Conservation (phyloP, 2,113 vertebrate species). For the Callithrix jacchus region DNA sequence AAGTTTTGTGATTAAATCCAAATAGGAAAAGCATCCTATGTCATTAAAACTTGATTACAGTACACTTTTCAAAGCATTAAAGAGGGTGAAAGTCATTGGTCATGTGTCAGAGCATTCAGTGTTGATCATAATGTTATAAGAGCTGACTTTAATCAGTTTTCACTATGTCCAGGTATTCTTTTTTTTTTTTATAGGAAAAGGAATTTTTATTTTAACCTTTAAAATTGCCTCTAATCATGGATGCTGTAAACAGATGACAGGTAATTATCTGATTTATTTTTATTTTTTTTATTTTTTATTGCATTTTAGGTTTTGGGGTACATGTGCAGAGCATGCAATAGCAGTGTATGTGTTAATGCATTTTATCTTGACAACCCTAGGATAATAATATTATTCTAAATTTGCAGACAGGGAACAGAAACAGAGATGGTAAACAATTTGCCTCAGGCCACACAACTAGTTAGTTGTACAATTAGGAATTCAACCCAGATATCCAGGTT, state of each 20-base stretch:
- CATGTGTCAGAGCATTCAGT: not conserved
- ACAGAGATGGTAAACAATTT: no score
- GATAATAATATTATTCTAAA: not conserved
- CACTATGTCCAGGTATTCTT: not conserved
- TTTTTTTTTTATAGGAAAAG: not conserved
- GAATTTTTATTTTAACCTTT: constrained; percentile 14
- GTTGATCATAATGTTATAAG: not conserved
- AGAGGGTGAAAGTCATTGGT: not conserved
- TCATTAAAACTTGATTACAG: not conserved
- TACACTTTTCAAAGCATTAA: not conserved
- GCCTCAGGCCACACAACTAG: no score
- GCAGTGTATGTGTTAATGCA: not conserved
- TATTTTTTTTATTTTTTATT: no score
- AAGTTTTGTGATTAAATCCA: not conserved
- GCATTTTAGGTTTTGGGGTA: no score
- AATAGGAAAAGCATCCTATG: not conserved
- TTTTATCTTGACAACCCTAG: not conserved
- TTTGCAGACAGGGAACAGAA: not conserved
- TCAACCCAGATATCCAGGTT: no score
- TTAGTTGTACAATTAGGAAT: no score
- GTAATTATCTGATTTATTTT: constrained; percentile 36
- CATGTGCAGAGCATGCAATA: no score
- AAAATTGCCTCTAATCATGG: constrained; percentile 30
- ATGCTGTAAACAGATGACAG: not conserved
- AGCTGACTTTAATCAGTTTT: not conserved